A percentile compares a stretch with the other conserved stretches of the same genome.
These are phyloP conservation scores for Semicossyphus pulcher DNA, from an alignment of 2,113 vertebrate species.

Conservation along the genomic window DNA sequence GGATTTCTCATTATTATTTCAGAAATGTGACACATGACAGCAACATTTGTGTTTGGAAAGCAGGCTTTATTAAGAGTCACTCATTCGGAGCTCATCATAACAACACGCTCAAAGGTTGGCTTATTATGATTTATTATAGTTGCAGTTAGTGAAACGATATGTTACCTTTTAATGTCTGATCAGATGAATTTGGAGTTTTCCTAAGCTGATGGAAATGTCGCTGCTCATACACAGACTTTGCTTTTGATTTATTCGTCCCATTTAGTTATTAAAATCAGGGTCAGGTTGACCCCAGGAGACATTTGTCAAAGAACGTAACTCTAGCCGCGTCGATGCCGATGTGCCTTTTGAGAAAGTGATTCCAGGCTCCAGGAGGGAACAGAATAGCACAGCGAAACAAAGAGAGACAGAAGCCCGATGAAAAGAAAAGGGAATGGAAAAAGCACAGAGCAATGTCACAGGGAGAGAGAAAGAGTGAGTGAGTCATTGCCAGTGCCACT, in stretches of 20 bases:
- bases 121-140: too few relatives aligned
- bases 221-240: background rate
- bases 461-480: constrained; percentile 22
- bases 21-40: too few relatives aligned
- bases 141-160: background rate
- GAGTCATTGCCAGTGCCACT: constrained; percentile 36
- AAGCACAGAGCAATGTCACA: constrained; percentile 22
- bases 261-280: background rate
- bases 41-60: too few relatives aligned
- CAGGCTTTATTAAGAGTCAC: too few relatives aligned
- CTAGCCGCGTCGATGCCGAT: background rate
- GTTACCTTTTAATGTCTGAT: too few relatives aligned
- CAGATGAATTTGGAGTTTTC: too few relatives aligned
- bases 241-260: background rate
- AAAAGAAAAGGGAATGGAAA: constrained; percentile 16
- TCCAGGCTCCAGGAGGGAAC: constrained; percentile 6
- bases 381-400: constrained; percentile 12
- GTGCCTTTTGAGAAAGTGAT: background rate
- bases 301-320: background rate
- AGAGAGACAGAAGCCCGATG: constrained; percentile 4
- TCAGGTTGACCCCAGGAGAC: background rate
- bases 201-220: background rate
- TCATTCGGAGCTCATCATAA: too few relatives aligned
- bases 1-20: too few relatives aligned
- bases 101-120: too few relatives aligned